A percentile compares a stretch with the other conserved stretches of the same genome.
phyloP scores from a whole-genome alignment of 2,797 vertebrate genomes.

The Galagoides demidoff region DNA sequence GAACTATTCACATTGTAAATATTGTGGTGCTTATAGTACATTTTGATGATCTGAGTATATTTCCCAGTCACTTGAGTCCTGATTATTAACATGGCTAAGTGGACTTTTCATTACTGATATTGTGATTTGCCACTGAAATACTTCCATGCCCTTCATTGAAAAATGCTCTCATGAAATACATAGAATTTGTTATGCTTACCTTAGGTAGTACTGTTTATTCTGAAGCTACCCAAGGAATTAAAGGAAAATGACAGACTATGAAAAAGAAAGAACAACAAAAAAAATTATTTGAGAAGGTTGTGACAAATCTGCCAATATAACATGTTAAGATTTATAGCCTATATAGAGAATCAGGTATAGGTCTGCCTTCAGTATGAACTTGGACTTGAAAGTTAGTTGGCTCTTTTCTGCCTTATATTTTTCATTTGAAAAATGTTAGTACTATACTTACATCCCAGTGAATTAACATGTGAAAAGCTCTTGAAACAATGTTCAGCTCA shows the following conservation, averaged over 20 bases:
- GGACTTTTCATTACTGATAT: background rate
- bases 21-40: background rate
- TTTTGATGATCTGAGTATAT: background rate
- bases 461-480: background rate
- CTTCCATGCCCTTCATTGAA: conserved; percentile 36
- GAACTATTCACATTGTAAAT: background rate
- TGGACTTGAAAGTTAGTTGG: background rate
- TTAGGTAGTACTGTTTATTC: conserved; percentile 81
- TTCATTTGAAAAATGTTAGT: background rate
- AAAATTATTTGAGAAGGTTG: conserved; percentile 84
- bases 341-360: background rate
- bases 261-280: conserved; percentile 69
- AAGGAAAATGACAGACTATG: conserved; percentile 81
- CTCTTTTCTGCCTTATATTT: background rate
- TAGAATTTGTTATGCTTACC: conserved; percentile 57
- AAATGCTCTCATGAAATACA: conserved; percentile 68
- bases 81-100: background rate
- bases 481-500: background rate
- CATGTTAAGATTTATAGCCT: conserved; percentile 43
- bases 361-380: background rate
- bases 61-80: background rate
- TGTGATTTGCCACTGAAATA: background rate
- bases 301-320: conserved; percentile 47
- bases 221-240: conserved; percentile 84
- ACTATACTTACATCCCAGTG: background rate